A percentile compares a stretch with the other conserved stretches of the same genome.
Evolutionary conservation across 2,888 invertebrate species (phyloP).

Genomic region (Siphonodentalium dalli): DNA sequence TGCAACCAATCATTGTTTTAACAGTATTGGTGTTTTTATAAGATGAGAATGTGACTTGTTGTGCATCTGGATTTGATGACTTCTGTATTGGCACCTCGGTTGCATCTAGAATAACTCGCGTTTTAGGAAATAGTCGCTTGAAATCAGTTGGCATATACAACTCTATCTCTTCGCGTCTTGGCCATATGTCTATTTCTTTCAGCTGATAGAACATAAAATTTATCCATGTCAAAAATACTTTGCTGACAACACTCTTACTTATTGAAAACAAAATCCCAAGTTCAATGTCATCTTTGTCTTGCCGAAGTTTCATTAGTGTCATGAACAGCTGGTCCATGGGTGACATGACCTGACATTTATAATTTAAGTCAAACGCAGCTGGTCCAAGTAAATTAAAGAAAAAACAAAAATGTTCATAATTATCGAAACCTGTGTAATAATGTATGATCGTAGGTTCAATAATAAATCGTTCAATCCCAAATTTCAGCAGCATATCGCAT

Average conservation of each 20-base stretch:
- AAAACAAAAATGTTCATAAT: no score
- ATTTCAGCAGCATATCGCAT: no score
- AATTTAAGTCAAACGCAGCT: slow-evolving; percentile 8
- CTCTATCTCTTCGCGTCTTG: slow-evolving; percentile 12
- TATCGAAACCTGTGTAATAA: no score
- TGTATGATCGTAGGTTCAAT: no score
- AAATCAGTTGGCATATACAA: slow-evolving; percentile 29
- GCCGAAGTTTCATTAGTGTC: slow-evolving; percentile 29
- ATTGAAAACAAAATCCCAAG: slow-evolving; percentile 23
- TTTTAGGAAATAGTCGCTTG: slow-evolving; percentile 26
- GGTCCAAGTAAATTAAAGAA: slow-evolving; percentile 15
- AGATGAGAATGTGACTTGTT: slow-evolving; percentile 29
- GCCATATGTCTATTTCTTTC: slow-evolving; percentile 33
- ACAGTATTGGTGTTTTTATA: slow-evolving; percentile 36
- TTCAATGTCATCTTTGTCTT: slow-evolving; percentile 29
- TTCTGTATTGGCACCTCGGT: slow-evolving; percentile 34
- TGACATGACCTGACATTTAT: slow-evolving; percentile 1
- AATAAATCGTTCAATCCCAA: no score
- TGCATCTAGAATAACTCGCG: slow-evolving; percentile 34
- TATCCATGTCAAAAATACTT: slow-evolving; percentile 28
- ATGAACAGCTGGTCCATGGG: slow-evolving; percentile 28
- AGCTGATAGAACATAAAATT: slow-evolving; percentile 30
- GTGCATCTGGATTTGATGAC: slow-evolving; percentile 25
- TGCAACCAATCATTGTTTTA: slow-evolving; percentile 30
- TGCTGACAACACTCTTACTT: slow-evolving; percentile 14